Evolutionary conservation across 2,797 vertebrate genomes (phyloP), one percentile per base, ranked within the genome.

Genomic region (Malurus leucopterus): DNA sequence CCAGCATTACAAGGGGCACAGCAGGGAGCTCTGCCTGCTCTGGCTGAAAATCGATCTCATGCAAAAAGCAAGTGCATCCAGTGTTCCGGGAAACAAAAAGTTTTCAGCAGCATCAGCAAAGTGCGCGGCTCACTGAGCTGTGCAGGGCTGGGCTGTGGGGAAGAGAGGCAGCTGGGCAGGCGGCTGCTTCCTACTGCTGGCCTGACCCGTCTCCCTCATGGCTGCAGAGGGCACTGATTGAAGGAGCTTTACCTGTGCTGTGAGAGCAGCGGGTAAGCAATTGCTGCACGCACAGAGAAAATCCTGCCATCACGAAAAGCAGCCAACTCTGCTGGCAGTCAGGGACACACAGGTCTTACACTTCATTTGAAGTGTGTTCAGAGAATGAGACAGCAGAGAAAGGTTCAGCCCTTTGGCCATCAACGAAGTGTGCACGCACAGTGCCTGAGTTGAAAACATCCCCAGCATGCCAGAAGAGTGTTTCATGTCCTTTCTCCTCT

Each of bases 141-240:
- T 2, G 43, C 53, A 67, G 21, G 40, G 40, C 38, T 54, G 58
- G n/a, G 29, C 23, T 3, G 22, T 3, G 1, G 44, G 57, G 41
- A 51, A 19, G 32, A 50, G 32, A 36, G 24, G 24, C 14, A 7
- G 49, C 64, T n/a, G 47, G 27, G 36, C 76, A 29, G 57, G 44
- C 68, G 74, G 44, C 63, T 74, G 41, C 80, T 73, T 61, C 36
- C 63, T 17, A 4, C 80, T 18, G 8, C 61, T 71, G 50, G 58
- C 38, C 61, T 19, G 50, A 46, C 26, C 18, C 1, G 0, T 51
- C 41, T 36, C 40, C 7, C 3, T 4, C 0, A 0, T 6, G 17
- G 16, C n/a, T 2, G 3, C 43, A 40, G 36, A 3, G 50, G 2
- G 27, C 6, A 2, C 40, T 54, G 49, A 11, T 47, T 57, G 29